Evolutionary conservation across 2,888 invertebrate genomes (phyloP).

Genomic region (Drosophila dives): DNA sequence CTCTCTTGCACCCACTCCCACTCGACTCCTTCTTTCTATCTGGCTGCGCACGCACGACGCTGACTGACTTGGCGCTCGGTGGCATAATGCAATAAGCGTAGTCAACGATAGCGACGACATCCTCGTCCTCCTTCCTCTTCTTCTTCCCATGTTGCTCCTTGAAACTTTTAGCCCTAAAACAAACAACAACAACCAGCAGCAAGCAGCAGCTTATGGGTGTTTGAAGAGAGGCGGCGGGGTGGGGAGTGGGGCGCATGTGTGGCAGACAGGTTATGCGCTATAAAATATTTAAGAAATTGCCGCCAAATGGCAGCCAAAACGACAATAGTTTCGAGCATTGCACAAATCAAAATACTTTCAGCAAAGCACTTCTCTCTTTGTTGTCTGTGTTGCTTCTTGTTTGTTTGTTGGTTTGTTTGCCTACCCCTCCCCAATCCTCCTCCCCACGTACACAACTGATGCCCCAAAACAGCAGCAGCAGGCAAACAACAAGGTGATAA

Average conservation of each 20-base stretch:
- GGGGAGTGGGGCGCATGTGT: constrained; percentile 63
- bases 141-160: constrained; percentile 7
- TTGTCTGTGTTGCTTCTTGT: constrained; percentile 43
- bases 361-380: constrained; percentile 36
- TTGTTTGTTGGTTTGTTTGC: constrained; percentile 1
- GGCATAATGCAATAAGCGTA: constrained; percentile 79
- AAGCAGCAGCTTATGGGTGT: neutral
- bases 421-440: too few species aligned
- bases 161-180: constrained; percentile 63
- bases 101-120: constrained; percentile 70
- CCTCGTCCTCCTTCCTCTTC: constrained; percentile 18
- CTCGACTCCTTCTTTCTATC: constrained; percentile 13
- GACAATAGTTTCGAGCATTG: constrained; percentile 75
- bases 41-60: constrained; percentile 66
- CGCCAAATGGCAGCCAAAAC: constrained; percentile 71
- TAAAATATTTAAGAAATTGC: constrained; percentile 80
- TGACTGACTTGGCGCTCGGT: constrained; percentile 54
- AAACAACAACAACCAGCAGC: constrained; percentile 37
- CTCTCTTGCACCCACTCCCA: neutral
- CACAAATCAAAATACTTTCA: constrained; percentile 79
- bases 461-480: constrained; percentile 31
- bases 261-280: constrained; percentile 79
- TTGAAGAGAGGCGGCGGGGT: too few species aligned
- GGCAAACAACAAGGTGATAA: constrained; percentile 63
- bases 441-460: constrained; percentile 51